phyloP scores from a whole-genome alignment of 2,797 vertebrate species.

The Cuniculus paca region DNA sequence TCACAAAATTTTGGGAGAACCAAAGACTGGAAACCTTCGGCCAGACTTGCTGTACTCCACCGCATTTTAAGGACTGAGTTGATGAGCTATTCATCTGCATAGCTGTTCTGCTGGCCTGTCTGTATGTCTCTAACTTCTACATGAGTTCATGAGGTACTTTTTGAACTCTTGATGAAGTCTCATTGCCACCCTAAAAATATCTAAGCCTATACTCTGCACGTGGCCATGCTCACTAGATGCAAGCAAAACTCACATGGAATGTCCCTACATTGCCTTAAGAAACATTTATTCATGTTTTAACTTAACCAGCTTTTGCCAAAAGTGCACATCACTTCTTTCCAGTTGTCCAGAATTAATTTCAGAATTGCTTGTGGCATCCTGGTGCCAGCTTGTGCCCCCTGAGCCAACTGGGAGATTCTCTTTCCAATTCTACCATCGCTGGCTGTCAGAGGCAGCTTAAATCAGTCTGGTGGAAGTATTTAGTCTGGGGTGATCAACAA shows the following conservation, averaged over 20 bases:
- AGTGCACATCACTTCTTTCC: background rate
- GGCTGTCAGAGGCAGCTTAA: background rate
- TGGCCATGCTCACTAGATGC: background rate
- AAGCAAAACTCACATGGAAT: background rate
- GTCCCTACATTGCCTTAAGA: background rate
- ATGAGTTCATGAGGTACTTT: slow-evolving; percentile 18
- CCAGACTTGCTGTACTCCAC: background rate
- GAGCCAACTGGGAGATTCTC: background rate
- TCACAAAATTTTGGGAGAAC: slow-evolving; percentile 14
- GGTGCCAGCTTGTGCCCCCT: background rate
- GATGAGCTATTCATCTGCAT: slow-evolving; percentile 39
- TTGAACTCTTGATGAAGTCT: slow-evolving; percentile 29
- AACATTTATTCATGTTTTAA: background rate
- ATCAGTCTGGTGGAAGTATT: background rate
- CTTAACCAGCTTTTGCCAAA: slow-evolving; percentile 18
- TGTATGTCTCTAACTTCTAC: slow-evolving; percentile 13
- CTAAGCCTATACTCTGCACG: background rate
- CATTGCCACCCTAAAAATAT: background rate
- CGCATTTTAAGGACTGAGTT: background rate
- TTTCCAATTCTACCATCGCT: background rate
- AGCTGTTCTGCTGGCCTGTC: background rate
- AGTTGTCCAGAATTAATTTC: slow-evolving; percentile 6
- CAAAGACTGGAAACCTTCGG: slow-evolving; percentile 10
- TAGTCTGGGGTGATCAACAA: background rate
- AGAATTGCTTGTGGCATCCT: background rate